Evolutionary conservation across 2,797 vertebrate species (phyloP).

Genomic region (Pelochelys cantorii): DNA sequence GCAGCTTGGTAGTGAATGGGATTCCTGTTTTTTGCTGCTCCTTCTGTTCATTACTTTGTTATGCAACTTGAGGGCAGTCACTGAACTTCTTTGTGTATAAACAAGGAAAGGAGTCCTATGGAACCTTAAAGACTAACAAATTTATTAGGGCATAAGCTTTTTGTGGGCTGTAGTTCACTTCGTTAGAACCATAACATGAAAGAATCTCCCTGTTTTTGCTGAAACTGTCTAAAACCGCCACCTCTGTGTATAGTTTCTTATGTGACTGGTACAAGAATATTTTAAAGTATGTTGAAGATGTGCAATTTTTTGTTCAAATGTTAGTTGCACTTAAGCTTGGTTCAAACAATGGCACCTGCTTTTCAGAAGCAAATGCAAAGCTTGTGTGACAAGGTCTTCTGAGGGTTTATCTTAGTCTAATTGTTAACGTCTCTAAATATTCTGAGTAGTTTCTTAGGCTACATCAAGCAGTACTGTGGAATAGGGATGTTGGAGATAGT

Average conservation of each 20-base stretch:
- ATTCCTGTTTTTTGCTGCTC: neutral
- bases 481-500: too few species aligned
- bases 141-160: too few species aligned
- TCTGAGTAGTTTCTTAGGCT: neutral
- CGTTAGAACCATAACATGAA: too few species aligned
- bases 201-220: too few species aligned
- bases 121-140: too few species aligned
- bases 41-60: neutral
- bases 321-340: neutral
- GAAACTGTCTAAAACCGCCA: too few species aligned
- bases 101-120: too few species aligned
- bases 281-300: neutral
- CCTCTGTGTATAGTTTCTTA: neutral
- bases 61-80: neutral
- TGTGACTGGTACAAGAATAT: neutral
- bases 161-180: too few species aligned
- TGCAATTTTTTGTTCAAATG: neutral
- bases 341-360: neutral
- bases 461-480: too few species aligned
- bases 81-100: neutral
- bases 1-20: neutral
- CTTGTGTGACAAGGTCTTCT: neutral
- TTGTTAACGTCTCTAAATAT: neutral
- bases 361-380: neutral
- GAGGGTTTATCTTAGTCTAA: neutral